Conservation (phyloP, 2,113 vertebrate species). For the Nibea coibor region DNA sequence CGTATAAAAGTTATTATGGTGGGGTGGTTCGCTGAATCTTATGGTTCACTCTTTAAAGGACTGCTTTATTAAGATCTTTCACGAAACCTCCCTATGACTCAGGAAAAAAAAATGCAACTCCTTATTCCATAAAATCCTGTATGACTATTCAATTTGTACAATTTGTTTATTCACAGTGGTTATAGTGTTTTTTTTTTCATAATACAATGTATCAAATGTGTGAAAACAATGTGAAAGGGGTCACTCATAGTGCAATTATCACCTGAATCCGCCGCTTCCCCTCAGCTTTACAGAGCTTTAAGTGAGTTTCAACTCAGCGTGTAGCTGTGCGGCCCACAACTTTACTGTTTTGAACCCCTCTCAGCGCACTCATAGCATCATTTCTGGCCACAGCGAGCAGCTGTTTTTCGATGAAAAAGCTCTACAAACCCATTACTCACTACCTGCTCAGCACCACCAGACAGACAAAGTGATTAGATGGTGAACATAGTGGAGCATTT, state of each 20-base stretch:
- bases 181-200: not conserved
- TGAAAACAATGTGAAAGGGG: not conserved
- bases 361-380: not conserved
- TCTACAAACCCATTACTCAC: not conserved
- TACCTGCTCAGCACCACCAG: not conserved
- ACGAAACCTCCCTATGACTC: too few relatives aligned
- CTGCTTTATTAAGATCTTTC: not conserved
- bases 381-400: not conserved
- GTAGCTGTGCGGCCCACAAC: not conserved
- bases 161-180: not conserved
- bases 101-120: too few relatives aligned
- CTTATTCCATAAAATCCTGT: not conserved
- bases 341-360: not conserved
- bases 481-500: not conserved
- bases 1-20: not conserved
- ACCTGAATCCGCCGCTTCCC: not conserved
- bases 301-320: not conserved
- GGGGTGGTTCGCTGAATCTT: too few relatives aligned
- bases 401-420: not conserved
- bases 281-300: not conserved
- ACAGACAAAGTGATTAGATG: not conserved
- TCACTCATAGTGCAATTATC: not conserved
- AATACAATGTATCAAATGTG: not conserved
- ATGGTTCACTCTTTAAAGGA: not conserved
- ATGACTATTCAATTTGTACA: not conserved